Evolutionary conservation across 2,113 vertebrate species (phyloP).

Genomic region (Garra rufa): DNA sequence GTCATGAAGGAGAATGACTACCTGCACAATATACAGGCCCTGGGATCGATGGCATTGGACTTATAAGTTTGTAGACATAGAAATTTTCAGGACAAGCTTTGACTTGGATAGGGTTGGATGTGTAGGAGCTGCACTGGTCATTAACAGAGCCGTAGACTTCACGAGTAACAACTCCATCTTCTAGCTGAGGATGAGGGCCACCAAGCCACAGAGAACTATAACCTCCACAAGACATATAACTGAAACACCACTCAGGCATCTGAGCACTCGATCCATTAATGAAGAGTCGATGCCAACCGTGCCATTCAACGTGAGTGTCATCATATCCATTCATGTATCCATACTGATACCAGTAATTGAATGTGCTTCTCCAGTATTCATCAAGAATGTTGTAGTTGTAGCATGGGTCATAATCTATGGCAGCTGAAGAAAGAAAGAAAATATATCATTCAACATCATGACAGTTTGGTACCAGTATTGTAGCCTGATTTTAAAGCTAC

Average conservation of each 20-base stretch:
- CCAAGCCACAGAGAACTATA: neutral
- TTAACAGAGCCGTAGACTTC: neutral
- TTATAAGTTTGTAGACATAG: constrained; percentile 22
- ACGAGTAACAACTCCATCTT: constrained; percentile 31
- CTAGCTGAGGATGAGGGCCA: neutral
- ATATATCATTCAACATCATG: neutral
- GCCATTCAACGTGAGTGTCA: neutral
- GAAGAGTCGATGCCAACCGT: constrained; percentile 38
- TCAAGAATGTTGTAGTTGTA: constrained; percentile 24
- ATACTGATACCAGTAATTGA: neutral
- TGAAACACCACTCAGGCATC: constrained; percentile 41
- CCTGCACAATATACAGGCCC: constrained; percentile 27
- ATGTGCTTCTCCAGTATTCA: constrained; percentile 34
- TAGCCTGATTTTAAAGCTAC: too few relatives aligned
- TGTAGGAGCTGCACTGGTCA: constrained; percentile 32
- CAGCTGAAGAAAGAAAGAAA: neutral
- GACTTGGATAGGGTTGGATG: constrained; percentile 25
- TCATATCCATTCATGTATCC: constrained; percentile 8
- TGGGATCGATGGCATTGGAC: constrained; percentile 16
- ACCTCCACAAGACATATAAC: neutral
- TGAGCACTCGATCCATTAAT: constrained; percentile 30
- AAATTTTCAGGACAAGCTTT: constrained; percentile 23
- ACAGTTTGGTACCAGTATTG: neutral
- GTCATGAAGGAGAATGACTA: neutral
- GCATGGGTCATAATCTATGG: neutral